These are phyloP conservation scores for Mionectes macconnelli DNA, from an alignment of 2,113 vertebrate genomes.

Conservation along the genomic window DNA sequence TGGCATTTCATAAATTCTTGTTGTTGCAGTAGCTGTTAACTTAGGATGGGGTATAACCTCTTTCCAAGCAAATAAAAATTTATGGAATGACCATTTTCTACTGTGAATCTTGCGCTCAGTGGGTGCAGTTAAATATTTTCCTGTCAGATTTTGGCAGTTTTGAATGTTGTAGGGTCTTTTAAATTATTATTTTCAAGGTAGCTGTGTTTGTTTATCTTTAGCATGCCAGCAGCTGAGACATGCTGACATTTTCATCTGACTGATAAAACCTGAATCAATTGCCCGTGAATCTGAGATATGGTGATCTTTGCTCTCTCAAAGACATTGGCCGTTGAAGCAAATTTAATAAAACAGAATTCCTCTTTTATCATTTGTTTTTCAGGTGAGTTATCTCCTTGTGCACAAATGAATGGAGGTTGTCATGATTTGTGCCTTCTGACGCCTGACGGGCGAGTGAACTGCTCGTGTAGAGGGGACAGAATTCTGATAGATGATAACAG, in stretches of 20 bases:
- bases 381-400: conserved; percentile 95
- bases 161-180: neutral
- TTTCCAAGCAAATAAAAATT: neutral
- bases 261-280: neutral
- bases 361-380: conserved; percentile 35
- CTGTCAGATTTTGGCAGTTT: neutral
- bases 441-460: conserved; percentile 89
- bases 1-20: neutral
- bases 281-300: neutral
- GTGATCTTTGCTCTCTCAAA: neutral
- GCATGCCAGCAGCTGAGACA: neutral
- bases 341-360: neutral
- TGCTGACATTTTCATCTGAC: neutral
- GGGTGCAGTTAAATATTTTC: neutral
- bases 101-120: neutral
- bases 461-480: conserved; percentile 91
- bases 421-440: conserved; percentile 94
- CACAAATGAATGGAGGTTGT: conserved; percentile 89
- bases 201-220: neutral
- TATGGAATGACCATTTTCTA: neutral
- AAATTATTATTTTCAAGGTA: neutral
- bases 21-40: neutral
- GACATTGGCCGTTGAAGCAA: neutral
- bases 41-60: neutral
- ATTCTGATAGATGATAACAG: conserved; percentile 91